A percentile compares a stretch with the other conserved stretches of the same genome.
These are phyloP conservation scores for Passer domesticus DNA, from an alignment of 2,113 vertebrate genomes.

Conservation along the genomic window DNA sequence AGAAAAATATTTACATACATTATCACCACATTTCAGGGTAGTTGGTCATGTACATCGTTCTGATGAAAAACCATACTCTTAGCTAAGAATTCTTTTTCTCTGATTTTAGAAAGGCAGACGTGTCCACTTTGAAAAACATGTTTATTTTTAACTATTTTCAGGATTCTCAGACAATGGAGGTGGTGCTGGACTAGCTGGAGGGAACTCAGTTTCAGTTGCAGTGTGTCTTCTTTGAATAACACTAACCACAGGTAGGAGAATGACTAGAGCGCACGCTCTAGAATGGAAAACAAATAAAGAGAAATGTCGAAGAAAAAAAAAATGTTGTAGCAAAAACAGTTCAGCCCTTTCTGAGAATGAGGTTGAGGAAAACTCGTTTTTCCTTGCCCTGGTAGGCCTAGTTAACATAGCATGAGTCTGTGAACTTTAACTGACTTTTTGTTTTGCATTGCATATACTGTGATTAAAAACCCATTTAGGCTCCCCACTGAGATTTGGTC, in stretches of 20 bases:
- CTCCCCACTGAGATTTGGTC: neutral
- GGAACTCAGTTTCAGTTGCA: slow-evolving; percentile 40
- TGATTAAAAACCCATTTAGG: slow-evolving; percentile 49
- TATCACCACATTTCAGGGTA: neutral
- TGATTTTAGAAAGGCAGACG: neutral
- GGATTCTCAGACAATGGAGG: slow-evolving; percentile 38
- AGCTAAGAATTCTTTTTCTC: neutral
- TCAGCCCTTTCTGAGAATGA: slow-evolving; percentile 60
- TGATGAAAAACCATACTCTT: neutral
- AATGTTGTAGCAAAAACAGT: slow-evolving; percentile 6
- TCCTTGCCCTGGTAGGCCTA: slow-evolving; percentile 9
- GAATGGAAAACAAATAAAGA: slow-evolving; percentile 55
- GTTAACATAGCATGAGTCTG: slow-evolving; percentile 2
- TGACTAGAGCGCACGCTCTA: slow-evolving; percentile 33
- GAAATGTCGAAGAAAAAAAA: slow-evolving; percentile 22
- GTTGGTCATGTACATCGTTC: neutral
- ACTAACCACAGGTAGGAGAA: slow-evolving; percentile 52
- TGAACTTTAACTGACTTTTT: slow-evolving; percentile 63
- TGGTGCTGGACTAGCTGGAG: slow-evolving; percentile 7
- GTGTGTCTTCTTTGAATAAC: slow-evolving; percentile 47
- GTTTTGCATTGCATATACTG: slow-evolving; percentile 32
- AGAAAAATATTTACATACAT: neutral
- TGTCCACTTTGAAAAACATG: slow-evolving; percentile 18
- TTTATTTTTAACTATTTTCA: slow-evolving; percentile 33
- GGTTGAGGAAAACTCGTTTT: slow-evolving; percentile 47